Evolutionary conservation across 2,797 vertebrate species (phyloP).

Genomic region (Microhierax caerulescens): DNA sequence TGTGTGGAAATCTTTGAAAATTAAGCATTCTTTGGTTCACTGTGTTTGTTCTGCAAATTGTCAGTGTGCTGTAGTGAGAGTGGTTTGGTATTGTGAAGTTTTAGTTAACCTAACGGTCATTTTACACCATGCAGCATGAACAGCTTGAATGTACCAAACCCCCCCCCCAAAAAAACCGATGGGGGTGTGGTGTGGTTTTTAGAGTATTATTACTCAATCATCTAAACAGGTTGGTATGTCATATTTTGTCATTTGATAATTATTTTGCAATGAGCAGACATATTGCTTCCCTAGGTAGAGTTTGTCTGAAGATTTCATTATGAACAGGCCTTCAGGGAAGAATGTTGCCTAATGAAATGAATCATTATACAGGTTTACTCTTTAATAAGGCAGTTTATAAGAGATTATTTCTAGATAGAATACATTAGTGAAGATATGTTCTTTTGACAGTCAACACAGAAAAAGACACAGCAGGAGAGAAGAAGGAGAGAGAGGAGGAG

Average conservation of each 20-base stretch:
- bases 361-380: background rate
- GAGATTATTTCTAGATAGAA: constrained; percentile 1
- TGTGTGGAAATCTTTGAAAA: background rate
- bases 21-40: background rate
- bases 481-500: background rate
- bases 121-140: background rate
- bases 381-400: constrained; percentile 25
- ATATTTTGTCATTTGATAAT: background rate
- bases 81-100: background rate
- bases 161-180: too few relatives aligned
- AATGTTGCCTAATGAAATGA: constrained; percentile 40
- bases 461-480: background rate
- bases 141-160: background rate
- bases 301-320: constrained; percentile 30
- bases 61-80: background rate
- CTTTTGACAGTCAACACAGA: background rate
- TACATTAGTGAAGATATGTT: background rate
- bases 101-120: background rate
- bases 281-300: background rate
- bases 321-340: constrained; percentile 29
- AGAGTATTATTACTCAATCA: background rate
- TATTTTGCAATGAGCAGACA: background rate
- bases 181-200: background rate
- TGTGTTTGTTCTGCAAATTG: background rate
- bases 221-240: background rate